Evolutionary conservation across 2,797 vertebrate genomes (phyloP), one percentile per base, ranked within the genome.

Genomic region (Bovichtus variegatus): DNA sequence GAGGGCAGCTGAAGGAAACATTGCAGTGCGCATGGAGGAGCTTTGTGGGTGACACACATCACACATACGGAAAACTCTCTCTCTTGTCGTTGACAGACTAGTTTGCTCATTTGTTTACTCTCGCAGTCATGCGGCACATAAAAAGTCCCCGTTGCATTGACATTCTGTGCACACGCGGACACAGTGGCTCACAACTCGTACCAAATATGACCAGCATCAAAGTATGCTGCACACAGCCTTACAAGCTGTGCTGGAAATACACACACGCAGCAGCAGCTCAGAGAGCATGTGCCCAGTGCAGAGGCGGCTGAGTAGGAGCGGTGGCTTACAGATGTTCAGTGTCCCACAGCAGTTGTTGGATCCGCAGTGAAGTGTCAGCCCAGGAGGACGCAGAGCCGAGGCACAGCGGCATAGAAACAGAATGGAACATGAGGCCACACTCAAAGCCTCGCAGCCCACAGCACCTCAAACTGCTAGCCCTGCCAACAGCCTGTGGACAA

Each of bases 341-440:
- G 91, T 94, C 93, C 94, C 92, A 91, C 87, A 84, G 91, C 90
- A 91, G 91, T 93, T 92, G 93, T 94, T 89, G 89, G 80, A 88
- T 87, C 86, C 89, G 70, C 85, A 88, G 90, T 90, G 85, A 90
- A 93, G 91, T 81, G 87, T 90, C 89, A 79, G 89, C 88, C 90
- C 90, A 68, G 86, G 83, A 90, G 87, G 87, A 81, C 67, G 31
- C 74, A 78, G 85, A 89, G 88, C 87, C 2, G 79, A 77, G 84
- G 89, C 88, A 80, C 85, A 87, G 90, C 80, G 36, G 89, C 87
- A 85, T 15, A 87, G 90, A 93, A 91, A 93, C 91, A 93, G 92
- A 93, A 93, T 92, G 88, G 91, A 92, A 94, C 93, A 92, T 92
- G 90, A 94, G 92, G 92, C 93, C 92, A 91, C 90, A 87, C 78